phyloP scores from a whole-genome alignment of 2,888 invertebrate genomes.

The Rhabditoides inermis region DNA sequence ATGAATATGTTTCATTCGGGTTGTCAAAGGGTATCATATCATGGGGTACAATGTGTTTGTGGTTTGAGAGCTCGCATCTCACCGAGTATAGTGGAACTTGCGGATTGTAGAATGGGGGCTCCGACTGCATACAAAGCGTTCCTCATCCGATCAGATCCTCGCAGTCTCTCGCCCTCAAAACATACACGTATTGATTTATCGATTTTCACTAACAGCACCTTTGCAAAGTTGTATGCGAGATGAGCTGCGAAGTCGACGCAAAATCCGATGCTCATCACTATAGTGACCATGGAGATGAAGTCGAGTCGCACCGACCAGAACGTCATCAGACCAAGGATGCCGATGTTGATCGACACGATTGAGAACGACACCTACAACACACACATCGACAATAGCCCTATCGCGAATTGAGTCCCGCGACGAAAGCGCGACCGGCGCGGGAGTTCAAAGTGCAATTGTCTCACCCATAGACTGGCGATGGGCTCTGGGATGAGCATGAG shows the following conservation, averaged over 20 bases:
- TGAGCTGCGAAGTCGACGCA: slow-evolving; percentile 91
- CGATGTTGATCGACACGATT: slow-evolving; percentile 83
- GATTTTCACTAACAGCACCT: no score
- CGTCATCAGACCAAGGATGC: slow-evolving; percentile 89
- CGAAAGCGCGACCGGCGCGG: no score
- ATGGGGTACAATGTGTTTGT: not conserved
- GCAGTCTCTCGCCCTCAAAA: slow-evolving; percentile 31
- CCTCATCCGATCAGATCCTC: slow-evolving; percentile 65
- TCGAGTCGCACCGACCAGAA: slow-evolving; percentile 80
- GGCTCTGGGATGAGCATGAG: slow-evolving; percentile 86
- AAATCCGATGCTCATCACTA: slow-evolving; percentile 90
- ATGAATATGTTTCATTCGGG: not conserved
- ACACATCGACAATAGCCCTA: no score
- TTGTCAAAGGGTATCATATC: not conserved
- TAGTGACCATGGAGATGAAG: slow-evolving; percentile 82
- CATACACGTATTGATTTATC: no score
- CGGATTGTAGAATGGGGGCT: slow-evolving; percentile 81
- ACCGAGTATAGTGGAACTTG: slow-evolving; percentile 76
- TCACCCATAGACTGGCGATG: slow-evolving; percentile 80
- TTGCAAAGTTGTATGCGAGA: slow-evolving; percentile 67
- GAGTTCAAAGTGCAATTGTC: no score
- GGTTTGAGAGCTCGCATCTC: no score
- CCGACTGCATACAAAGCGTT: slow-evolving; percentile 81
- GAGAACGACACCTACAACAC: slow-evolving; percentile 65
- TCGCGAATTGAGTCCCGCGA: no score